Percentiles rank a stretch among this genome's conserved stretches.
Conservation (phyloP, 2,888 invertebrate species). For the Serrognathus titanus region DNA sequence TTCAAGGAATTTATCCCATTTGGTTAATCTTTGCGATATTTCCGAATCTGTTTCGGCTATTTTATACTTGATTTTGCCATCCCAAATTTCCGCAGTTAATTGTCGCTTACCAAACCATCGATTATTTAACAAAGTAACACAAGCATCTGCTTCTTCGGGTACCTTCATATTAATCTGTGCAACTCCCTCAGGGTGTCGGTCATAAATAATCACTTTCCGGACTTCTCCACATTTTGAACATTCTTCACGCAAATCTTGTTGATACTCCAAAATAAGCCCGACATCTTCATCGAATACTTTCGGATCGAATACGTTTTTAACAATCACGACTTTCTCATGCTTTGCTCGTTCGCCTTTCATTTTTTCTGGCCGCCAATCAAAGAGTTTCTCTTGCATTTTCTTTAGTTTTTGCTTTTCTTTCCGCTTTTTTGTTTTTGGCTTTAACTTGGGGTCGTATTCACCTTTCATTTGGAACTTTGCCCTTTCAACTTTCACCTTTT, state of each 20-base stretch:
- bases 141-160: conserved; percentile 88
- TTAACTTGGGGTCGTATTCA: conserved; percentile 85
- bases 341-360: conserved; percentile 80
- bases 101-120: conserved; percentile 86
- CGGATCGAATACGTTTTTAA: conserved; percentile 90
- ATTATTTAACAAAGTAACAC: conserved; percentile 81
- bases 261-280: conserved; percentile 82
- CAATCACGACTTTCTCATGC: conserved; percentile 85
- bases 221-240: conserved; percentile 89
- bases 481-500: conserved; percentile 81
- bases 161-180: conserved; percentile 88
- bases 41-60: conserved; percentile 89
- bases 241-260: conserved; percentile 86
- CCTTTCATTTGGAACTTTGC: conserved; percentile 96
- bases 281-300: conserved; percentile 88
- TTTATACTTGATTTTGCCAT: conserved; percentile 85
- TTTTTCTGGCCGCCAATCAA: conserved; percentile 96
- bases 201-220: conserved; percentile 85
- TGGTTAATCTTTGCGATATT: conserved; percentile 71
- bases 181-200: conserved; percentile 92
- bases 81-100: conserved; percentile 87
- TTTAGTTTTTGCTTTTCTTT: conserved; percentile 87
- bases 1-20: conserved; percentile 85
- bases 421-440: conserved; percentile 86
- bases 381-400: conserved; percentile 88